These are phyloP conservation scores for Ptilodon capucinus DNA, from an alignment of 2,888 invertebrate genomes.

Conservation along the genomic window DNA sequence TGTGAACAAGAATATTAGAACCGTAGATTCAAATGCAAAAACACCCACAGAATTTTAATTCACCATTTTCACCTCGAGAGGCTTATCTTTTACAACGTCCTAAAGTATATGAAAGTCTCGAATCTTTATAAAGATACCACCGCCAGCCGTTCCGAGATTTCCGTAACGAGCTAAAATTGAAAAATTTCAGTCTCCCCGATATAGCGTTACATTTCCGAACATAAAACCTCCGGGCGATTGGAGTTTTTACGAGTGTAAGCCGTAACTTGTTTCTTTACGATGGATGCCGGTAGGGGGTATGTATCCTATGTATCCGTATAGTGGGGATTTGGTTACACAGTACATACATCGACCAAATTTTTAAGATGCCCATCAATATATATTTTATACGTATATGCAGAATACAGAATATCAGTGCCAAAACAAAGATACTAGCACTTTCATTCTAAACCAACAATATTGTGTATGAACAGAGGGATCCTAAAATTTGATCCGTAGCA, in stretches of 20 bases:
- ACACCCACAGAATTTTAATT: background rate
- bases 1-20: too few relatives aligned
- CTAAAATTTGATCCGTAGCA: too few relatives aligned
- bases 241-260: slow-evolving; percentile 44
- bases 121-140: background rate
- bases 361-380: background rate
- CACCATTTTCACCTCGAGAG: background rate
- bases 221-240: slow-evolving; percentile 37
- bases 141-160: background rate
- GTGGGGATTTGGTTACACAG: background rate
- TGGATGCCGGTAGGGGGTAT: slow-evolving; percentile 14
- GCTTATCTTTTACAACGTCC: background rate
- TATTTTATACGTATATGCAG: too few relatives aligned
- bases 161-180: slow-evolving; percentile 16
- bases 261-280: slow-evolving; percentile 32
- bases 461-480: background rate
- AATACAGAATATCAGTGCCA: background rate
- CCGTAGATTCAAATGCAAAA: too few relatives aligned
- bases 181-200: slow-evolving; percentile 23
- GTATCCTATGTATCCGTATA: too few relatives aligned
- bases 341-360: background rate
- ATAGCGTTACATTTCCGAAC: slow-evolving; percentile 20
- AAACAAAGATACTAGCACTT: background rate
- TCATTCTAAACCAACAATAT: background rate
- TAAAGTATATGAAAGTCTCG: background rate